Evolutionary conservation across 2,888 invertebrate species (phyloP).

Genomic region (Rapana venosa): DNA sequence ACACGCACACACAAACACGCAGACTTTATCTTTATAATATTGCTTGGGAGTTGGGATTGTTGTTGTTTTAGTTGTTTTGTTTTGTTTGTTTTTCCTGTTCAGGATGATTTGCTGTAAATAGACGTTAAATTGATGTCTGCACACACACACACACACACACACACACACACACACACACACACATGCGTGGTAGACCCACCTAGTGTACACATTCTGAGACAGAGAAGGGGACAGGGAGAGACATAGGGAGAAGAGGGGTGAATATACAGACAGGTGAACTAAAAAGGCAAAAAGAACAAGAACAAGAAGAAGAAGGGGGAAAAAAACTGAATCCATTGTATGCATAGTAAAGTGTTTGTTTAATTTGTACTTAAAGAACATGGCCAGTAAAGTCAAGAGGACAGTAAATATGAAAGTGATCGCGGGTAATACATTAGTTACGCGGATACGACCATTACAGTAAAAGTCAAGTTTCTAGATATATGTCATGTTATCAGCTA

Average conservation of each 20-base stretch:
- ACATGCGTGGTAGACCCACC: not conserved
- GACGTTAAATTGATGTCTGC: not conserved
- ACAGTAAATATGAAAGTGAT: too few species aligned
- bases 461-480: too few species aligned
- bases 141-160: slow-evolving; percentile 12
- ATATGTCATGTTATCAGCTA: too few species aligned
- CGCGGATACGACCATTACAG: too few species aligned
- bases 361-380: too few species aligned
- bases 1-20: not conserved
- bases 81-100: not conserved
- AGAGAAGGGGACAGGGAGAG: not conserved
- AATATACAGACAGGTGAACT: not conserved
- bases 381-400: too few species aligned
- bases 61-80: not conserved
- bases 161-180: slow-evolving; percentile 26
- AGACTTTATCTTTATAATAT: not conserved
- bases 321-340: not conserved
- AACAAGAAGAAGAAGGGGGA: not conserved
- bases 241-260: not conserved
- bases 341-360: too few species aligned
- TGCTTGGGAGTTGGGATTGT: too few species aligned
- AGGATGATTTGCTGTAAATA: not conserved
- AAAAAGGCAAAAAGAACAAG: not conserved
- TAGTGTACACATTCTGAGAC: not conserved
- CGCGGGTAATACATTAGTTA: too few species aligned